phyloP scores from a whole-genome alignment of 2,888 invertebrate genomes.

The Smittia aterrima region DNA sequence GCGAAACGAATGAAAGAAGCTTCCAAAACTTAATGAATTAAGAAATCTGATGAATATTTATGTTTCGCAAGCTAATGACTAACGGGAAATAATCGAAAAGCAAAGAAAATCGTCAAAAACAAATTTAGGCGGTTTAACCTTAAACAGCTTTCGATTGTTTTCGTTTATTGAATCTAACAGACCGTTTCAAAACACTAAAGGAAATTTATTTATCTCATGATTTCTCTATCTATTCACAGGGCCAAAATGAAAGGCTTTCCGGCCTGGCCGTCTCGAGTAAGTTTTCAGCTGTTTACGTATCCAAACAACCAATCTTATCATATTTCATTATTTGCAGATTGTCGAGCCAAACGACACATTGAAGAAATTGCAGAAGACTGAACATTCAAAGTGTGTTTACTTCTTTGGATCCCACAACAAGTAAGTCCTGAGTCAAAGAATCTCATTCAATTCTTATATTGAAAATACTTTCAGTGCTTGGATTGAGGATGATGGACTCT shows the following conservation, averaged over 20 bases:
- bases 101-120: too few relatives aligned
- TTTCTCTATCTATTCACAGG: conserved; percentile 64
- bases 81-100: too few relatives aligned
- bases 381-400: conserved; percentile 77
- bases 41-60: too few relatives aligned
- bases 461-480: conserved; percentile 76
- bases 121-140: not conserved
- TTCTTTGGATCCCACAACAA: conserved; percentile 95
- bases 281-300: conserved; percentile 53
- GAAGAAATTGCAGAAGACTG: conserved; percentile 74
- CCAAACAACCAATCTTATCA: conserved; percentile 8
- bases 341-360: conserved; percentile 75
- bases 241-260: conserved; percentile 98
- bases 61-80: too few relatives aligned
- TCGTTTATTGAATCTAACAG: not conserved
- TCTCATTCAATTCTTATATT: too few relatives aligned
- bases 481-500: conserved; percentile 82
- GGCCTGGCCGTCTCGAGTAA: conserved; percentile 96
- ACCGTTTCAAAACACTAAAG: not conserved
- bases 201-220: not conserved
- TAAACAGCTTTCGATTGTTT: not conserved
- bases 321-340: conserved; percentile 62
- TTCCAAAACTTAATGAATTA: too few relatives aligned
- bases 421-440: too few relatives aligned
- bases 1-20: not conserved